Evolutionary conservation across 1,140 invertebrate species (phyloP), one percentile per base, ranked within the genome.

Genomic region (Trichogramma pretiosum): DNA sequence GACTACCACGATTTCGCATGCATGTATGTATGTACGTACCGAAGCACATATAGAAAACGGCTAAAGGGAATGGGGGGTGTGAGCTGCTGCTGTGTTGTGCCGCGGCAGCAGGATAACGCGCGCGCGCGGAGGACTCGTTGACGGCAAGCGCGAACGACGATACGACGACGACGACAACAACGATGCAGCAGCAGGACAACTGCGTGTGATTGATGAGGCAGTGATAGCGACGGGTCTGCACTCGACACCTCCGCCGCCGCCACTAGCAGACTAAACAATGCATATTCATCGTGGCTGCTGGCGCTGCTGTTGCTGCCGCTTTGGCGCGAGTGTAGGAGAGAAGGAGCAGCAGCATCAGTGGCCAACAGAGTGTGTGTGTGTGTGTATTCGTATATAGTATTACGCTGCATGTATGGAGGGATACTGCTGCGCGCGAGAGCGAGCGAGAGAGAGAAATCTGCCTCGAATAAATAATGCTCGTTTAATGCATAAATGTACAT

Each of bases 401-500:
- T n/a, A n/a, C n/a, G n/a, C n/a, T n/a, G n/a, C n/a, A n/a, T n/a
- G n/a, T n/a, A n/a, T n/a, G n/a, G n/a, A n/a, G n/a, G n/a, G n/a
- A n/a, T n/a, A 13, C 7, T 14, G 32, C n/a, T 34, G 32, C 9
- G 16, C 10, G 10, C n/a, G 32, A n/a, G 22, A 28, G 9, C 8
- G 38, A 3, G 16, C n/a, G 38, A 10, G 17, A 32, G 46, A 8
- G 34, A n/a, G 37, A 56, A 35, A 21, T 33, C 26, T 28, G 28
- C 54, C 61, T 68, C n/a, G n/a, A n/a, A 68, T 66, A 67, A 68
- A 67, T 68, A 68, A 68, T 68, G 64, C 60, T 63, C 65, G 62
- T 68, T 68, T 68, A 68, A 68, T 68, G 67, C 63, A 66, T 68
- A 67, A 66, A 68, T 67, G 66, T 67, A 68, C 60, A 61, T 64